These are phyloP conservation scores for Sebastes steindachneri DNA, from an alignment of 2,797 vertebrate species.

Conservation along the genomic window DNA sequence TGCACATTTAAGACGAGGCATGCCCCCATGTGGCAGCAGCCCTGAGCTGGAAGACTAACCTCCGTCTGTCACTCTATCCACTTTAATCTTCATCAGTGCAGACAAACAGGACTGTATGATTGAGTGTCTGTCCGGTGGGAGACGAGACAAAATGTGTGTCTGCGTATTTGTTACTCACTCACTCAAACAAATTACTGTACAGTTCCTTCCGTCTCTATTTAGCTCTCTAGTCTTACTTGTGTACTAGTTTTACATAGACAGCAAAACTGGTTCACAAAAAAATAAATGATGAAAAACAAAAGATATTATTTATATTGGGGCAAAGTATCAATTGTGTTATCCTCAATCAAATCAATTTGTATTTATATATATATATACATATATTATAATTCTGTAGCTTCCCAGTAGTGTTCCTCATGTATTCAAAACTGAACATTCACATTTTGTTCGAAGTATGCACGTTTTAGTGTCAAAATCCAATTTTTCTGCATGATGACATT, in stretches of 20 bases:
- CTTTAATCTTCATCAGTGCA: conserved; percentile 35
- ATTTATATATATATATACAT: too few relatives aligned
- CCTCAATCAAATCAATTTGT: background rate
- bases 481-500: too few relatives aligned
- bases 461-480: too few relatives aligned
- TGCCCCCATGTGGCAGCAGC: conserved; percentile 57
- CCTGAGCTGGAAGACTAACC: conserved; percentile 25
- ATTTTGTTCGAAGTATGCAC: too few relatives aligned
- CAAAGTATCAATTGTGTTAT: too few relatives aligned
- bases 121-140: conserved; percentile 13
- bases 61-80: conserved; percentile 21
- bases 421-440: too few relatives aligned
- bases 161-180: conserved; percentile 10
- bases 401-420: too few relatives aligned
- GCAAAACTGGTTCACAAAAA: background rate
- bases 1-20: conserved; percentile 41
- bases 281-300: background rate
- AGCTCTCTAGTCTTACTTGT: background rate
- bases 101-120: background rate
- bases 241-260: background rate
- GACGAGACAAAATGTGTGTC: background rate
- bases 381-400: too few relatives aligned
- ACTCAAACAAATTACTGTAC: background rate
- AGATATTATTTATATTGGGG: background rate
- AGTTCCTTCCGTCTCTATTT: background rate